Percentiles rank a stretch among this genome's conserved stretches.
Conservation (phyloP, 2,113 vertebrate species). For the Gambusia affinis region DNA sequence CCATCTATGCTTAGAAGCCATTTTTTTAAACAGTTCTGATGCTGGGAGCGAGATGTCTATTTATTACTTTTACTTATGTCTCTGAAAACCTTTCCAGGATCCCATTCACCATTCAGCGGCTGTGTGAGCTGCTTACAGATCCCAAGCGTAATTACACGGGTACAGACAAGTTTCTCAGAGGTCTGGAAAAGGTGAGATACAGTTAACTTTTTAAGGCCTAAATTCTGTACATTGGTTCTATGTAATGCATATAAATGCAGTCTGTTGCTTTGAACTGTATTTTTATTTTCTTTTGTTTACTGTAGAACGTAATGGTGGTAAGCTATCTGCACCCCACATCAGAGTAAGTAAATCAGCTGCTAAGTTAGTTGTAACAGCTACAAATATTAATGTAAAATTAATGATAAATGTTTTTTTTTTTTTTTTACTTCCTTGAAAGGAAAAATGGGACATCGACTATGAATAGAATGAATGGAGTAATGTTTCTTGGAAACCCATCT, state of each 20-base stretch:
- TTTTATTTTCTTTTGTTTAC: slow-evolving; percentile 6
- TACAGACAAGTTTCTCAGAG: slow-evolving; percentile 96
- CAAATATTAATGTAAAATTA: slow-evolving; percentile 2
- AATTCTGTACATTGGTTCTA: not conserved
- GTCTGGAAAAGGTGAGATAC: slow-evolving; percentile 92
- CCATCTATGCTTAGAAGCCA: not conserved
- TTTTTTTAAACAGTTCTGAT: not conserved
- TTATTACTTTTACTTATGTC: slow-evolving; percentile 7
- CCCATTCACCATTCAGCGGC: slow-evolving; percentile 96
- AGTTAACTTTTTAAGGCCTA: not conserved
- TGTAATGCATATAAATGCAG: not conserved
- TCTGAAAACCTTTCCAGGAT: slow-evolving; percentile 81
- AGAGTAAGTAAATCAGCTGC: slow-evolving; percentile 86
- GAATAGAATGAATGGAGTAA: slow-evolving; percentile 95
- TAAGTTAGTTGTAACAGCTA: not conserved
- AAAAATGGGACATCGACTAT: slow-evolving; percentile 91
- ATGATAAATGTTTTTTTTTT: no score
- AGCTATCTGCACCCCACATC: slow-evolving; percentile 93
- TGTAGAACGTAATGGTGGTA: slow-evolving; percentile 98
- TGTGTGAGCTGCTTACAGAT: slow-evolving; percentile 95
- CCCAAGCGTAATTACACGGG: slow-evolving; percentile 95
- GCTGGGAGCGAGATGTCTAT: not conserved
- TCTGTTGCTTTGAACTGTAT: not conserved
- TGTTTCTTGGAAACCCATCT: slow-evolving; percentile 92
- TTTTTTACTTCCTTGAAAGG: slow-evolving; percentile 74